Percentiles rank a stretch among this genome's conserved stretches.
Conservation (phyloP, 2,797 vertebrate species). For the Siniperca scherzeri region DNA sequence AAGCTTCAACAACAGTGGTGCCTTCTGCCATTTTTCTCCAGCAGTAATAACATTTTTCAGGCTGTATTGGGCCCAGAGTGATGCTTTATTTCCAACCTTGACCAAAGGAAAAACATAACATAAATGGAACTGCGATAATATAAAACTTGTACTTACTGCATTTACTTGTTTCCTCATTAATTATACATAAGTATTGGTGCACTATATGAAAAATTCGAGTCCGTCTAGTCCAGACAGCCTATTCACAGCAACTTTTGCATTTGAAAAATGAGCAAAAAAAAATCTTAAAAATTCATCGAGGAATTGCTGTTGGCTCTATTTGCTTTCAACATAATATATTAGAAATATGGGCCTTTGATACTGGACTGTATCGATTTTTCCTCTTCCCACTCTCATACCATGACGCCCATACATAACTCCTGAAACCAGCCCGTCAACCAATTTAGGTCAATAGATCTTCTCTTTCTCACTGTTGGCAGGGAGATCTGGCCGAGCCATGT, state of each 20-base stretch:
- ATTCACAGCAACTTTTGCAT: neutral
- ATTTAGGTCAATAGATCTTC: constrained; percentile 59
- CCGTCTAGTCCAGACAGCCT: neutral
- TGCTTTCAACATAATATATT: constrained; percentile 41
- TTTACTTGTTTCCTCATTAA: constrained; percentile 19
- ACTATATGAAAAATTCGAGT: neutral
- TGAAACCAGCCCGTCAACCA: constrained; percentile 51
- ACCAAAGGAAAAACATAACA: constrained; percentile 17
- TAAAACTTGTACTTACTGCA: constrained; percentile 10
- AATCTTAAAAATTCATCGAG: constrained; percentile 5
- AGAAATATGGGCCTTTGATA: constrained; percentile 45
- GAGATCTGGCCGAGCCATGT: constrained; percentile 19
- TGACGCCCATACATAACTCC: constrained; percentile 50
- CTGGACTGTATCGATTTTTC: constrained; percentile 55
- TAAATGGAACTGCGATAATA: neutral
- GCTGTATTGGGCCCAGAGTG: neutral
- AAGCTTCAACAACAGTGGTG: constrained; percentile 9
- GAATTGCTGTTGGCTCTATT: constrained; percentile 29
- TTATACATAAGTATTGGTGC: constrained; percentile 2
- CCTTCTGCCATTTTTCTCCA: constrained; percentile 15
- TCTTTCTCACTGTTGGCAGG: constrained; percentile 35
- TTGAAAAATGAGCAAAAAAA: constrained; percentile 6
- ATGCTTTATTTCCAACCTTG: constrained; percentile 7
- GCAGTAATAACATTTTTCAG: constrained; percentile 5
- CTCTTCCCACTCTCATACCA: constrained; percentile 35